Base-by-base conservation (phyloP, 2,888 invertebrate genomes). In the Papilio elwesi region DNA sequence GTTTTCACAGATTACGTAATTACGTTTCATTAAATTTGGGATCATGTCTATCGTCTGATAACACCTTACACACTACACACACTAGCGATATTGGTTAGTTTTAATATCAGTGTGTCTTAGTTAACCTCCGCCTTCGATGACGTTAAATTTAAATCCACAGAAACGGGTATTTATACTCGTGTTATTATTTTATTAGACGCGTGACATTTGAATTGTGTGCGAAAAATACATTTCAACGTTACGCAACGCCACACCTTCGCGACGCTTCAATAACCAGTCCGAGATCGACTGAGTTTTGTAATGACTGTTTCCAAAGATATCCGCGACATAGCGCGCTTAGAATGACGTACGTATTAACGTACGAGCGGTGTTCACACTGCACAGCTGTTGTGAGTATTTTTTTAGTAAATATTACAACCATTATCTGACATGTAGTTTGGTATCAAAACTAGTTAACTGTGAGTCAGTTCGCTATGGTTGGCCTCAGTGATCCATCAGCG, bases 281-380 rank as follows among this genome's bases (percentile, higher is more conserved):
- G 12, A 12, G 13, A 53, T 15, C 26, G 43, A 53, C 15, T 16
- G 43, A 67, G 47, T 68, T 13, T 68, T 68, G 55, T 57, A 55
- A 68, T 57, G 48, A 4, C 68, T 51, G 57, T 38, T 62, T 51
- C 69, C 16, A n/a, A 59, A 62, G 15, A 13, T 69, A 52, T 62
- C 51, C 10, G 69, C 57, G 13, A 57, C 57, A 55, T 57, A 8
- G 26, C 51, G 15, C 36, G 48, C 36, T 3, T 43, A 43, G 43
- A 9, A 13, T 26, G 55, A 59, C n/a, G 59, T 49, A 2, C 62
- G 26, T 43, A 59, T 69, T 26, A 15, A 12, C 26, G 52, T 3
- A n/a, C 53, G 26, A 36, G 51, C 16, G 36, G 38, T 16, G 48
- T 57, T 66, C 48, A 57, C n/a, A 53, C 48, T 6, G 36, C 12